Evolutionary conservation across 2,797 vertebrate genomes (phyloP).

Genomic region (Hypotaenidia philippensis): DNA sequence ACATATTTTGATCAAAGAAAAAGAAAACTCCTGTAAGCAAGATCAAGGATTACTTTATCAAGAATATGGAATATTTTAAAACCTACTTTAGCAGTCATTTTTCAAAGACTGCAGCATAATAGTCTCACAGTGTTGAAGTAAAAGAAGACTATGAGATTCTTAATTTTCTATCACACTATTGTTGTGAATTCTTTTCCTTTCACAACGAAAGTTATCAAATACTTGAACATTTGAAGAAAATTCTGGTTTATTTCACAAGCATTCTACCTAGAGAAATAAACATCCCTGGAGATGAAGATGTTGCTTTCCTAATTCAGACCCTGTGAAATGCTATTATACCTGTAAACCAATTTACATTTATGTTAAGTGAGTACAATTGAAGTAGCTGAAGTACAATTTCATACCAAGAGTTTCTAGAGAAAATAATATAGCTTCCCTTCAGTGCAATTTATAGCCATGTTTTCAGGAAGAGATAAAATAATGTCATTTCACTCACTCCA

Average conservation of each 20-base stretch:
- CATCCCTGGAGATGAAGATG: not conserved
- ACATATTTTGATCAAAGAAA: not conserved
- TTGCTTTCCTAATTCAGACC: not conserved
- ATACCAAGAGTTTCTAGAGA: not conserved
- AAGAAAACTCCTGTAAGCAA: not conserved
- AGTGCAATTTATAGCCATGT: not conserved
- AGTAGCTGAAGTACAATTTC: not conserved
- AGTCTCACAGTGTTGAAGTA: not conserved
- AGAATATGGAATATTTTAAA: not conserved
- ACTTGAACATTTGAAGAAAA: not conserved
- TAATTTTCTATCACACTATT: not conserved
- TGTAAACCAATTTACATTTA: not conserved
- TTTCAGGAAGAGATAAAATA: slow-evolving; percentile 25
- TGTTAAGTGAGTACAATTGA: not conserved
- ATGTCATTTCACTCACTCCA: not conserved
- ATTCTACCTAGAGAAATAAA: not conserved
- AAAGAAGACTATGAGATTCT: not conserved
- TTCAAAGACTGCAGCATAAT: not conserved
- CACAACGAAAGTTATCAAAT: not conserved
- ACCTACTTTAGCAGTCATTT: not conserved
- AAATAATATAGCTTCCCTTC: not conserved
- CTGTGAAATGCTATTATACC: not conserved
- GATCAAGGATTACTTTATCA: not conserved
- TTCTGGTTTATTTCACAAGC: not conserved
- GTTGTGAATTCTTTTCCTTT: not conserved